Percentiles rank a stretch among this genome's conserved stretches.
phyloP scores from a whole-genome alignment of 2,888 invertebrate genomes.

The Mystacides longicornis region DNA sequence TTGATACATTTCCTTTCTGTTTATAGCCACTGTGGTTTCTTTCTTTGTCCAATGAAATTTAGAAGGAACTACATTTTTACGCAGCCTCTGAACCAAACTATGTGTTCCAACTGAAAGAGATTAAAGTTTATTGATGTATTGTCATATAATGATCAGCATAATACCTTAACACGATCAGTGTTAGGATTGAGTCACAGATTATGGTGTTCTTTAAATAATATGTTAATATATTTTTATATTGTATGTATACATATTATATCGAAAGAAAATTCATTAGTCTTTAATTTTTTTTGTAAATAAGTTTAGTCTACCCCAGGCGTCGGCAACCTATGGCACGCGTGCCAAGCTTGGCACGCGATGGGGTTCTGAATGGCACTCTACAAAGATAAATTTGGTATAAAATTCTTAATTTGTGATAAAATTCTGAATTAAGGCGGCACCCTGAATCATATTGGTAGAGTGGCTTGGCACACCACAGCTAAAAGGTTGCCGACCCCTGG shows the following conservation, averaged over 20 bases:
- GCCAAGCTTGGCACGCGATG: too few species aligned
- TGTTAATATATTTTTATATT: neutral
- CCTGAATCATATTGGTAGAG: too few species aligned
- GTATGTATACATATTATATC: constrained; percentile 1
- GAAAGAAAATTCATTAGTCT: too few species aligned
- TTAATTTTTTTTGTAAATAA: too few species aligned
- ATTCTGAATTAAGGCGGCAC: too few species aligned
- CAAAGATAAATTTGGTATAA: too few species aligned
- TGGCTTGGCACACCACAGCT: too few species aligned
- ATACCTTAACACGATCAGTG: neutral
- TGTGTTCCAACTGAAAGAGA: constrained; percentile 1
- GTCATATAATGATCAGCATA: neutral
- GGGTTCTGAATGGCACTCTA: too few species aligned
- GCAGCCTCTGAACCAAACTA: constrained; percentile 2
- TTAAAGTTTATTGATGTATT: neutral
- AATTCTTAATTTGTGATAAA: too few species aligned
- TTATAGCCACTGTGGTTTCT: neutral
- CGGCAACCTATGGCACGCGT: too few species aligned
- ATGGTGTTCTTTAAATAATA: neutral
- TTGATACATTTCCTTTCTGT: neutral
- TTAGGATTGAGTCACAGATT: neutral
- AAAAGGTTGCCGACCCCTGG: too few species aligned
- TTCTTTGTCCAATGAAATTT: constrained; percentile 3
- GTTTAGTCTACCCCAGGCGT: too few species aligned
- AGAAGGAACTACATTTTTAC: constrained; percentile 3